Evolutionary conservation across 2,113 vertebrate genomes (phyloP).

Genomic region (Rhea americana): DNA sequence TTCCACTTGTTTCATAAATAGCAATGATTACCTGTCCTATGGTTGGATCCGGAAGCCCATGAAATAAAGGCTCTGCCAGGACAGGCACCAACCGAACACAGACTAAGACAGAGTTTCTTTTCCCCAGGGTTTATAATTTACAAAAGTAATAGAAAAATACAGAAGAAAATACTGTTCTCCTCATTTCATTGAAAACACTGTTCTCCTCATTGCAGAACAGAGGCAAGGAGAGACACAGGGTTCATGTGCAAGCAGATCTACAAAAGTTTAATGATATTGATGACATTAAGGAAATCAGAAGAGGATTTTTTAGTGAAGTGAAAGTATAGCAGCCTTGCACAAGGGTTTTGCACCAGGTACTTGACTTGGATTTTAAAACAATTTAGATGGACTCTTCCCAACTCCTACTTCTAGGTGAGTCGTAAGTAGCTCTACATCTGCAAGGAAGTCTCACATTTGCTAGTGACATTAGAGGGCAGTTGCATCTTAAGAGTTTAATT

Average conservation of each 20-base stretch:
- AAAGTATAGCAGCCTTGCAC: not conserved
- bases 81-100: not conserved
- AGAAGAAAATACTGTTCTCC: not conserved
- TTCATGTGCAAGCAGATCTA: not conserved
- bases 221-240: not conserved
- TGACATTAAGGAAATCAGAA: not conserved
- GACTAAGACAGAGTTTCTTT: not conserved
- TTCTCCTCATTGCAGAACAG: not conserved
- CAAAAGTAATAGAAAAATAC: rapidly evolving
- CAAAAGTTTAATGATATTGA: not conserved
- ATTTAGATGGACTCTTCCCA: not conserved
- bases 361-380: not conserved
- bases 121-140: not conserved
- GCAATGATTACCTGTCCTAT: too few relatives aligned
- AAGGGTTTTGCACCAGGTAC: not conserved
- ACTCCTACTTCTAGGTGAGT: not conserved
- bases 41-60: not conserved
- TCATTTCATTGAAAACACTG: not conserved
- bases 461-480: not conserved
- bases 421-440: not conserved
- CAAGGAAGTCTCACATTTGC: not conserved
- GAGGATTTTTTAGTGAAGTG: not conserved
- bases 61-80: not conserved
- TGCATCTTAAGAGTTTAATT: not conserved
- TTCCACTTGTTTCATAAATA: not conserved